Percentiles rank a stretch among this genome's conserved stretches.
These are phyloP conservation scores for Actinia tenebrosa DNA, from an alignment of 64 coral and sea anemone species.

Conservation along the genomic window DNA sequence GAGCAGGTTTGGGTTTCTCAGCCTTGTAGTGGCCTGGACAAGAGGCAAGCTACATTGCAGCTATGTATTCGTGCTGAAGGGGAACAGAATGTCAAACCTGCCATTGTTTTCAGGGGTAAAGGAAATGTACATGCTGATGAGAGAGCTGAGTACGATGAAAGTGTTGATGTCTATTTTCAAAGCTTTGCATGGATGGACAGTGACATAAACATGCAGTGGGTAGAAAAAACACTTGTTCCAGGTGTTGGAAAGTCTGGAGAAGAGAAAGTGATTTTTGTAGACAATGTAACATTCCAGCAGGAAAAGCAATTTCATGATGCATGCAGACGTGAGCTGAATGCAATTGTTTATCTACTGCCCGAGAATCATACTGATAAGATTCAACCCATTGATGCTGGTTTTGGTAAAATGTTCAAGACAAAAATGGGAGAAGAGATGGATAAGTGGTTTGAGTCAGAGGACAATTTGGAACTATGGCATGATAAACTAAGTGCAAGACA, in stretches of 20 bases:
- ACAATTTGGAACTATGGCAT: no score
- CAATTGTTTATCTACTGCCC: slow-evolving; percentile 47
- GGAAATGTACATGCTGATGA: slow-evolving; percentile 43
- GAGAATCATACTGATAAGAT: slow-evolving; percentile 56
- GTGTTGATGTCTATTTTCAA: slow-evolving; percentile 61
- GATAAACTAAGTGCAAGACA: no score
- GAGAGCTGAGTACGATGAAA: slow-evolving; percentile 37
- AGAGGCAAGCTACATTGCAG: slow-evolving; percentile 37
- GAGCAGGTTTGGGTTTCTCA: slow-evolving; percentile 42
- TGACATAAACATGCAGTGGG: slow-evolving; percentile 46
- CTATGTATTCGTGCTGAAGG: slow-evolving; percentile 31
- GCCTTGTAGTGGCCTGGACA: slow-evolving; percentile 24
- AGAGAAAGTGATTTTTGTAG: slow-evolving; percentile 63
- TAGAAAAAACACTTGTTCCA: slow-evolving; percentile 36
- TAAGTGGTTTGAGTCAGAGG: slow-evolving; percentile 3
- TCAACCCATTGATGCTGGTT: slow-evolving; percentile 61
- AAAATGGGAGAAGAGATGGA: slow-evolving; percentile 56
- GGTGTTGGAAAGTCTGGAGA: slow-evolving; percentile 20
- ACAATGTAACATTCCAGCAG: slow-evolving; percentile 55
- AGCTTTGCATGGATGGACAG: slow-evolving; percentile 40
- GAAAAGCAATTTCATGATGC: slow-evolving; percentile 26
- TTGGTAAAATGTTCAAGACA: slow-evolving; percentile 44
- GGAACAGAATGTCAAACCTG: slow-evolving; percentile 40
- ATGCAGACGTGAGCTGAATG: slow-evolving; percentile 41
- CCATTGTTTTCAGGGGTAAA: slow-evolving; percentile 15